Evolutionary conservation across 2,888 invertebrate genomes (phyloP).

Genomic region (Seira ritae): DNA sequence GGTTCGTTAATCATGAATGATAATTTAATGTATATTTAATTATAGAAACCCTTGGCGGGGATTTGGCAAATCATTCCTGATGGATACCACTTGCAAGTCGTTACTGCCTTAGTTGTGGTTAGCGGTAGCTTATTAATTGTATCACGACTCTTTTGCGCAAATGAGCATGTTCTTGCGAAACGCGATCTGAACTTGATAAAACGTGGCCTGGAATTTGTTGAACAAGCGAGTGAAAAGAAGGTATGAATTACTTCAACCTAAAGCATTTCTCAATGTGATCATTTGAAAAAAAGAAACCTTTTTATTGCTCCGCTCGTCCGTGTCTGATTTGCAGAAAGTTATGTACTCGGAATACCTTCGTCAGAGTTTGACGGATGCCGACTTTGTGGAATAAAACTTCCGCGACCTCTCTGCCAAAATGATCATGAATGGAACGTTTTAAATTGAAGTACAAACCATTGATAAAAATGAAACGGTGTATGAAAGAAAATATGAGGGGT

Average conservation of each 20-base stretch:
- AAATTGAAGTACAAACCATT: background rate
- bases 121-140: conserved; percentile 69
- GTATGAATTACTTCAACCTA: conserved; percentile 37
- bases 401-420: background rate
- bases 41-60: conserved; percentile 67
- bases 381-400: conserved; percentile 48
- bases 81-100: conserved; percentile 68
- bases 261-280: too few relatives aligned
- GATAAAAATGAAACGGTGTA: background rate
- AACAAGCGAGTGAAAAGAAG: conserved; percentile 61
- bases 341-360: conserved; percentile 66
- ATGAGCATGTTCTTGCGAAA: conserved; percentile 60
- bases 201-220: conserved; percentile 60
- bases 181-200: conserved; percentile 64
- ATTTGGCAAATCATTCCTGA: conserved; percentile 66
- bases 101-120: conserved; percentile 65
- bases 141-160: conserved; percentile 63
- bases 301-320: too few relatives aligned
- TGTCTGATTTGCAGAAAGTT: conserved; percentile 62
- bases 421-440: too few relatives aligned
- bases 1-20: too few relatives aligned
- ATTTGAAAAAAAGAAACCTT: too few relatives aligned
- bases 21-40: conserved; percentile 13
- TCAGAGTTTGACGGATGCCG: conserved; percentile 63
- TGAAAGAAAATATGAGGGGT: background rate